Percentiles rank a stretch among this genome's conserved stretches.
phyloP scores from a whole-genome alignment of 2,888 invertebrate species.

The Ischnus inquisitorius region DNA sequence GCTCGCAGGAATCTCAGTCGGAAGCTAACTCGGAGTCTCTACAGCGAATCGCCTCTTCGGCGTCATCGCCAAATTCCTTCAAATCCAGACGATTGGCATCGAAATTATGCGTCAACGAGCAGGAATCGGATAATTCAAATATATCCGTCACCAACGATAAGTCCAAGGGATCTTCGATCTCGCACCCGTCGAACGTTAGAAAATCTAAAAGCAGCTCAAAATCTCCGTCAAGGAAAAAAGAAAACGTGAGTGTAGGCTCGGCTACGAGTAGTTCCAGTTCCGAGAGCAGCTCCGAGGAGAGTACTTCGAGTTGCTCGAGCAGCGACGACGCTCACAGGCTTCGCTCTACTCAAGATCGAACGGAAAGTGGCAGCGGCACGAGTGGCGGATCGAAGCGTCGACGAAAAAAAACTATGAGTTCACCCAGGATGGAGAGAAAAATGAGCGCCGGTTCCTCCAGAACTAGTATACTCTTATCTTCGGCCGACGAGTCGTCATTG shows the following conservation, averaged over 20 bases:
- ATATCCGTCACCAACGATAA: conserved; percentile 34
- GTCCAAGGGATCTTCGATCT: conserved; percentile 48
- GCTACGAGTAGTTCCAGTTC: conserved; percentile 70
- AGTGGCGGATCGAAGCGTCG: conserved; percentile 65
- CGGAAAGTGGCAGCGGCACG: conserved; percentile 11
- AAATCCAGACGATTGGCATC: conserved; percentile 68
- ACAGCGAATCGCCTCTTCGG: conserved; percentile 68
- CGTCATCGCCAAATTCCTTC: conserved; percentile 68
- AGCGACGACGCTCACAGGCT: conserved; percentile 76
- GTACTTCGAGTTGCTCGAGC: conserved; percentile 84
- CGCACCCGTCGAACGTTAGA: conserved; percentile 52
- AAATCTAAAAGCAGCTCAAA: conserved; percentile 73
- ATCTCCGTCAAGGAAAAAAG: conserved; percentile 70
- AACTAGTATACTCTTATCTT: conserved; percentile 86
- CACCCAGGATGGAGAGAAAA: conserved; percentile 73
- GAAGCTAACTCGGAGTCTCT: conserved; percentile 75
- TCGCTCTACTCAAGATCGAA: conserved; percentile 65
- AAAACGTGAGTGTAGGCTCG: conserved; percentile 61
- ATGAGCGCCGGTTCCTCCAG: conserved; percentile 85
- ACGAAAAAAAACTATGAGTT: conserved; percentile 72
- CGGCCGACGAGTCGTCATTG: conserved; percentile 87
- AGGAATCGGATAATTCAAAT: conserved; percentile 63
- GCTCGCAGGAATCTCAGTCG: conserved; percentile 83
- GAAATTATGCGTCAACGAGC: conserved; percentile 59
- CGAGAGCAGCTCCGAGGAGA: conserved; percentile 81